Conservation (phyloP, 2,888 invertebrate genomes). For the Pseudoips prasinana region DNA sequence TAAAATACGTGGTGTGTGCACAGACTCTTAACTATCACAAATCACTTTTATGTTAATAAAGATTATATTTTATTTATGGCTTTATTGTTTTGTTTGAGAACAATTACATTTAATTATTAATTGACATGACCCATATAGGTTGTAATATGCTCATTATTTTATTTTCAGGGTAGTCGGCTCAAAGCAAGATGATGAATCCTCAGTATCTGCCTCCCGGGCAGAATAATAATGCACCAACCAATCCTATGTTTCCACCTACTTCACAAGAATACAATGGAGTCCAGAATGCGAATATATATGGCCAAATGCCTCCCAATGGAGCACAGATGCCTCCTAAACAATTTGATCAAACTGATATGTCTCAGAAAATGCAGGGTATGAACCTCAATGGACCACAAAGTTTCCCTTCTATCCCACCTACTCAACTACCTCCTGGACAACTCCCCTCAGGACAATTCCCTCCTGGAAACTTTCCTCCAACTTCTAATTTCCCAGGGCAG, state of each 20-base stretch:
- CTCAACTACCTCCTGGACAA: constrained; percentile 60
- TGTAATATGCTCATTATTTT: no score
- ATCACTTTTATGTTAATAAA: no score
- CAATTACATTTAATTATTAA: no score
- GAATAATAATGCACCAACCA: constrained; percentile 69
- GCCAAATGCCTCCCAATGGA: constrained; percentile 50
- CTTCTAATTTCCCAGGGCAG: constrained; percentile 48
- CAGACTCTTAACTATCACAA: no score
- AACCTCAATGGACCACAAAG: constrained; percentile 66
- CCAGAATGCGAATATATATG: constrained; percentile 64
- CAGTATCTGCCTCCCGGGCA: constrained; percentile 73
- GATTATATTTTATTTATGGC: no score
- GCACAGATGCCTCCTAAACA: constrained; percentile 32
- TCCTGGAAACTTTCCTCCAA: constrained; percentile 49
- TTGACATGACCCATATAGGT: no score
- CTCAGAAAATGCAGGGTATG: constrained; percentile 75
- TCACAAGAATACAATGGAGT: constrained; percentile 69
- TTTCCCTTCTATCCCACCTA: constrained; percentile 51
- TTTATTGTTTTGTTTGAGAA: no score
- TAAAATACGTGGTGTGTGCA: no score
- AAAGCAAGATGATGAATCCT: constrained; percentile 71
- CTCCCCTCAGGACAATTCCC: constrained; percentile 54
- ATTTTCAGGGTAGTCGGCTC: constrained; percentile 47
- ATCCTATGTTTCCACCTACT: constrained; percentile 61
- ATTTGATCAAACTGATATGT: constrained; percentile 56